Conservation (phyloP, 2,888 invertebrate species). For the Acleris emargana region DNA sequence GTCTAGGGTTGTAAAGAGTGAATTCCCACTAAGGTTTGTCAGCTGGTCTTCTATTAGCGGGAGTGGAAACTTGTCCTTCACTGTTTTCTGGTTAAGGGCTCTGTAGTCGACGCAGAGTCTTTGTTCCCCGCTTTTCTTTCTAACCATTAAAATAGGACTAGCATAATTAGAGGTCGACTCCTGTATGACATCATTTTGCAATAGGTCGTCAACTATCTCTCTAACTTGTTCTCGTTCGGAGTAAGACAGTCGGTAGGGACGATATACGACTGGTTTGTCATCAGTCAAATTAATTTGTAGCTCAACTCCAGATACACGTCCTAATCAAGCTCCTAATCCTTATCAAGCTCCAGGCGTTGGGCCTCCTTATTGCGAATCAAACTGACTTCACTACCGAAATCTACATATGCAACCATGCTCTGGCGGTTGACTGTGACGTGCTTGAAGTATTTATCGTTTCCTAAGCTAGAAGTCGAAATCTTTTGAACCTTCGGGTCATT, state of each 20-base stretch:
- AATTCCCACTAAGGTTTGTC: conserved; percentile 4
- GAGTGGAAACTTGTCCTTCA: conserved; percentile 5
- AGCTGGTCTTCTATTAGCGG: conserved; percentile 6
- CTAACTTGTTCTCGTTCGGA: neutral
- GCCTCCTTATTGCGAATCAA: neutral
- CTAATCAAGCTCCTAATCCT: conserved; percentile 1
- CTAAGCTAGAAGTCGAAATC: neutral
- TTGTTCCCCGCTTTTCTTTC: conserved; percentile 1
- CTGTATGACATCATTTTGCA: neutral
- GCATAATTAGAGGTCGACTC: neutral
- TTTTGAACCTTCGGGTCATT: neutral
- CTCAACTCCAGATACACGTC: neutral
- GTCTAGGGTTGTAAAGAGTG: conserved; percentile 1
- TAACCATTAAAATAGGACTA: conserved; percentile 5
- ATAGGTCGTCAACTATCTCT: neutral
- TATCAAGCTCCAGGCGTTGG: neutral
- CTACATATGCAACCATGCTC: neutral
- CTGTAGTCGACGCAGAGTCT: conserved; percentile 1
- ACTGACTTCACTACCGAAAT: neutral
- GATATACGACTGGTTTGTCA: neutral
- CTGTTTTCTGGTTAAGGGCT: conserved; percentile 1
- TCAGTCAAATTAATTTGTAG: neutral
- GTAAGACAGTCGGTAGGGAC: neutral
- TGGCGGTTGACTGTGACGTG: neutral
- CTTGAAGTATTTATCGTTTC: neutral